Evolutionary conservation across 2,888 invertebrate genomes (phyloP), one percentile per base, ranked within the genome.

Genomic region (Heliconius ismenius): DNA sequence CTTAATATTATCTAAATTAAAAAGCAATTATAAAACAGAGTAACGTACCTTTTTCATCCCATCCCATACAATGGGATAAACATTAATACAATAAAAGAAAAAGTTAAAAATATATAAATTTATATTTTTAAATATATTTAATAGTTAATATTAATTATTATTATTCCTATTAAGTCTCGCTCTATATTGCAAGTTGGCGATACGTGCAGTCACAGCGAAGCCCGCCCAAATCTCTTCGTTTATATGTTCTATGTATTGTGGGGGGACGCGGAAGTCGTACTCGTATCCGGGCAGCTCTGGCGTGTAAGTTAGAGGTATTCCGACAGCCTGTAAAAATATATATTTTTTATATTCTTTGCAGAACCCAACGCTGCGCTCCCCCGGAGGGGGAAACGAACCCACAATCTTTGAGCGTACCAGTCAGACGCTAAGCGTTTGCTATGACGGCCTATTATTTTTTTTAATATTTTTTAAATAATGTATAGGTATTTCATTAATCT

Each of bases 201-300:
- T 82, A 0, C 91, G 83, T 0, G 90, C 91, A 0, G 88, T 82
- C 24, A 79, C 84, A 0, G 86, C 89, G 28, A 91, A 86, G 0
- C 90, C 91, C 0, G 80, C 79, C 91, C 91, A 91, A 0, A 90
- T 89, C 82, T 91, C 91, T 54, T 78, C 78, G 77, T 89, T 88
- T 77, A 90, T 89, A 43, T 90, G 90, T 21, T 85, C 82, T 69
- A 87, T 84, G 81, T 81, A 90, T 1, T 78, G 74, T 0, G 89
- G 87, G 0, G 90, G 90, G 9, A 90, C 90, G 13, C 69, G 49
- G 83, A 90, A 90, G 13, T 15, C 73, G 63, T 82, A 82, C 0
- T 83, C 82, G 63, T 87, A 88, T 4, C 86, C 89, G 0, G 90
- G 91, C 54, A 91, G 83, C 81, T 90, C 91, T 80, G 90, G 81